Base-by-base conservation (phyloP, 2,113 vertebrate species). In the Tamias sibiricus region DNA sequence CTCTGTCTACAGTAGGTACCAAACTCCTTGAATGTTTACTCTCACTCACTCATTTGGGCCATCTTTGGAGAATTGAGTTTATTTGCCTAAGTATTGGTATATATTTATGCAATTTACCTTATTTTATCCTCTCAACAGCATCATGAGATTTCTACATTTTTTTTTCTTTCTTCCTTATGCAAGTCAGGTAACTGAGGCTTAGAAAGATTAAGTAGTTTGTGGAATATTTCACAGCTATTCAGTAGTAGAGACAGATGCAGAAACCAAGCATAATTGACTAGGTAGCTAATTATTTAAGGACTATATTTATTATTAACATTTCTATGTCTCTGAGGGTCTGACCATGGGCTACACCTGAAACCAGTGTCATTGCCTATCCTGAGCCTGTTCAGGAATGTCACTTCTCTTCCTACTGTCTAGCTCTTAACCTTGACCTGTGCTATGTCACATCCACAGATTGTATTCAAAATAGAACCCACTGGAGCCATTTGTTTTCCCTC, bases 381-480 rank as follows among this genome's bases (percentile, higher is more conserved):
- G 40, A 68, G 10, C 26, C 47, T 71, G 0, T 74, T 75, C 47
- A 47, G 10, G 47, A 6, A 0, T 14, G 4, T 35, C 13, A 0
- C 22, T 66, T n/a, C 14, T 16, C 8, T 74, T 79, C 8, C 44
- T 74, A 19, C 1, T 10, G 26, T 66, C n/a, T 32, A 37, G 19
- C 6, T 66, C 40, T 82, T 68, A 30, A 13, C 22, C 37, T 20
- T 54, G 66, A 30, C 9, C 62, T 75, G 16, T 74, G 35, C 28
- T 72, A 1, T 26, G 20, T n/a, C 19, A n/a, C 22, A 47, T n/a
- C 22, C 14, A 49, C 16, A 77, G 28, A 49, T 35, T 57, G 9
- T 35, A 66, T 2, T n/a, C 2, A 0, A 59, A 52, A 28, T 69
- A 20, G 5, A 54, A 30, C 1, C 5, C 19, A 17, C n/a, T 4